Base-by-base conservation (phyloP, 2,113 vertebrate genomes). In the Odontesthes bonariensis region DNA sequence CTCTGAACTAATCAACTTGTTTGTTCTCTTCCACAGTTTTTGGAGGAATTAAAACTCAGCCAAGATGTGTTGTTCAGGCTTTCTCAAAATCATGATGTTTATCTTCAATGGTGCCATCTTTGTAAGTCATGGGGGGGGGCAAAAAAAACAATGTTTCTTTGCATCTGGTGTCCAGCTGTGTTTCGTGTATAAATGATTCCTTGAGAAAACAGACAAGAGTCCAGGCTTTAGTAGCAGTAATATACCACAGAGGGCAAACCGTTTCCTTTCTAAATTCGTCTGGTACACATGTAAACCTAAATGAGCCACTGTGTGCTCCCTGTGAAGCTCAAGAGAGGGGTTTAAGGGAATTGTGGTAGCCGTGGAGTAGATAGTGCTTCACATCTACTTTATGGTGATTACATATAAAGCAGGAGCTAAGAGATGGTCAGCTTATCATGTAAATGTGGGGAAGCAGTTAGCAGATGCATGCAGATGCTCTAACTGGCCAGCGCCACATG, bases 61-160 rank as follows among this genome's bases (percentile, higher is more conserved):
- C 80, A 93, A 87, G 74, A 95, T 95, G 95, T 91, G 92, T 69
- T 95, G 94, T 79, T 85, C 90, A 67, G 27, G 89, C 20, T 92
- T 95, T 64, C 92, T 96, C 79, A 96, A 95, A 89, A 53, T 81
- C 0, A 92, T 94, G 93, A 95, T 96, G 95, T 94, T 96, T 35
- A 17, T 92, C 69, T 94, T 96, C 83, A 96, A 96, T 52, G 93
- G 93, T 17, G 73, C 77, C 82, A 95, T 95, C 82, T 96, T 95
- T 90, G 95, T 96, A 90, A 95, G 95, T 96, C n/a, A n/a, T 38
- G 3, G 9, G 51, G 13, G 3, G 23, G 35, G 2, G 5, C 6
- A 38, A 53, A 8, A 61, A 17, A 47, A 7, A 1, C 42, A 12
- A 3, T n/a, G 7, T 5, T 65, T 16, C 23, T 56, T 1, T 66